Evolutionary conservation across 2,797 vertebrate species (phyloP).

Genomic region (Pangasius larnaudii): DNA sequence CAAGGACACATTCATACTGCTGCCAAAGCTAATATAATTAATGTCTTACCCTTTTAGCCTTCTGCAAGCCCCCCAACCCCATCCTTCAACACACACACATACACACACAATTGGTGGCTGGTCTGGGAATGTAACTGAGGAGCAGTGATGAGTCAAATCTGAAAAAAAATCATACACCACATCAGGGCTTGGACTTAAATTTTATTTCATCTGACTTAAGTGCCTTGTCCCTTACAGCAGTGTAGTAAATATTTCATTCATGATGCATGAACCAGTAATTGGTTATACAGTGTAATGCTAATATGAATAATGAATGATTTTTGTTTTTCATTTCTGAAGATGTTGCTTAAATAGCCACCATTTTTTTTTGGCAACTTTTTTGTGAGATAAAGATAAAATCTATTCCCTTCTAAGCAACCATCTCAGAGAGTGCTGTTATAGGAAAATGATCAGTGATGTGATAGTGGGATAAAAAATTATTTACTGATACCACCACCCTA

Average conservation of each 20-base stretch:
- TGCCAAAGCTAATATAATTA: slow-evolving; percentile 62
- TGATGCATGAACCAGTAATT: not conserved
- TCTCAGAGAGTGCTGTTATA: not conserved
- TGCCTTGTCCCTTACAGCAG: not conserved
- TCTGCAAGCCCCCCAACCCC: not conserved
- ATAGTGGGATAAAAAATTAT: not conserved
- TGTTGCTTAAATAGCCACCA: not conserved
- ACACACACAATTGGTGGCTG: slow-evolving; percentile 16
- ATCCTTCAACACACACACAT: not conserved
- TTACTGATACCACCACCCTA: not conserved
- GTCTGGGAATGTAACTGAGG: slow-evolving; percentile 13
- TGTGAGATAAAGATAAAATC: not conserved
- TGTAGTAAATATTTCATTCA: not conserved
- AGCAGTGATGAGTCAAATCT: not conserved
- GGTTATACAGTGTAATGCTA: not conserved
- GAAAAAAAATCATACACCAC: not conserved
- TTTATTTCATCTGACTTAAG: not conserved
- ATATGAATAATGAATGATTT: not conserved
- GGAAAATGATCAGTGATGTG: not conserved
- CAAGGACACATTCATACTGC: slow-evolving; percentile 62
- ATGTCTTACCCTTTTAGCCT: slow-evolving; percentile 55
- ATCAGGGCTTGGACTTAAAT: not conserved
- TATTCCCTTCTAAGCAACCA: not conserved
- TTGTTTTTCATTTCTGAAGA: not conserved
- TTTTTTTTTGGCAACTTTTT: not conserved